These are phyloP conservation scores for Homalodisca vitripennis DNA, from an alignment of 1,140 invertebrate genomes.

Conservation along the genomic window DNA sequence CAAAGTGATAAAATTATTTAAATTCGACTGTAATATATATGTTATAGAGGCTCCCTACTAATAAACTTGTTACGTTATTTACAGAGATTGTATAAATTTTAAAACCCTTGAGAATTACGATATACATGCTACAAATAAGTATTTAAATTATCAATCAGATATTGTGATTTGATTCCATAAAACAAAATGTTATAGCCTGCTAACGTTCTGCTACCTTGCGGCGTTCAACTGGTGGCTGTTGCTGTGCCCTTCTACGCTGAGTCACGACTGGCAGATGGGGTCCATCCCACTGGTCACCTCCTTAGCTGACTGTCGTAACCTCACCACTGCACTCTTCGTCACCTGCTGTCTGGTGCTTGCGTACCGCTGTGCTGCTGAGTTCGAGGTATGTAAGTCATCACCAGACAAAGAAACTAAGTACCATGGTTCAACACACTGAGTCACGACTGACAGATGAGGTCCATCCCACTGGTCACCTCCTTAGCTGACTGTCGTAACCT, in stretches of 20 bases:
- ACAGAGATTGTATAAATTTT: too few species aligned
- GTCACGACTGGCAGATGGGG: conserved; percentile 88
- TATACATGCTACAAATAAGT: too few species aligned
- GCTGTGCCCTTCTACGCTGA: conserved; percentile 70
- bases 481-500: conserved; percentile 68
- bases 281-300: conserved; percentile 73
- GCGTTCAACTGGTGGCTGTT: conserved; percentile 81
- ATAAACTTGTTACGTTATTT: too few species aligned
- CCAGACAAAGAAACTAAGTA: too few species aligned
- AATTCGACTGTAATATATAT: too few species aligned
- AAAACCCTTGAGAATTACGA: too few species aligned
- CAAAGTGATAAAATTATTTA: too few species aligned
- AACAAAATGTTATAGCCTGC: conserved; percentile 58
- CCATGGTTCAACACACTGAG: too few species aligned
- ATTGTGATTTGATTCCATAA: too few species aligned
- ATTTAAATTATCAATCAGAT: too few species aligned
- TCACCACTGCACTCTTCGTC: conserved; percentile 68
- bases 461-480: conserved; percentile 70
- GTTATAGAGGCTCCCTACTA: too few species aligned
- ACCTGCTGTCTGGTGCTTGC: conserved; percentile 57
- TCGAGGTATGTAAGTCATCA: too few species aligned
- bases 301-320: conserved; percentile 65
- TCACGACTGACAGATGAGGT: conserved; percentile 89
- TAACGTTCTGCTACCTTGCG: conserved; percentile 80
- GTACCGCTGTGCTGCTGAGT: conserved; percentile 61